Conservation (phyloP, 2,113 vertebrate species). For the Piprites chloris region DNA sequence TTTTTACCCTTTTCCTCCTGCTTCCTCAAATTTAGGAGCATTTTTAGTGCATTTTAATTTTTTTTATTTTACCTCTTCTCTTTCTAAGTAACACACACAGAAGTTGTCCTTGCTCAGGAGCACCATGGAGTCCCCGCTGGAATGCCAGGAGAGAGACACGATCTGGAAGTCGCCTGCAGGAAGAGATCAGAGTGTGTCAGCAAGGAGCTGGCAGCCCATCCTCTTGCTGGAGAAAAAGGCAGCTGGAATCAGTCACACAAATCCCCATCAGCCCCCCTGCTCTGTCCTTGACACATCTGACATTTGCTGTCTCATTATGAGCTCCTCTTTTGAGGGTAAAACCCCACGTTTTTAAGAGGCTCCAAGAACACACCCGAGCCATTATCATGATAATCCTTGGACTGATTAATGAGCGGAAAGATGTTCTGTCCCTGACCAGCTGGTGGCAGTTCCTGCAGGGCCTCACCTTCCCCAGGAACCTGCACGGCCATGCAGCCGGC, state of each 20-base stretch:
- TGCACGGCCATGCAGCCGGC: slow-evolving; percentile 85
- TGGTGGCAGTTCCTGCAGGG: neutral
- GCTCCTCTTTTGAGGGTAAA: neutral
- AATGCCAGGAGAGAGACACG: slow-evolving; percentile 83
- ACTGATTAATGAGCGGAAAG: fast-evolving
- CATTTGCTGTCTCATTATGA: neutral
- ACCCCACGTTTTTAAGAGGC: neutral
- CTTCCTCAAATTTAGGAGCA: neutral
- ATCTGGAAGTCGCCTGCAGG: slow-evolving; percentile 85
- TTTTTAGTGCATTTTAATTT: neutral
- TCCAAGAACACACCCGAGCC: neutral
- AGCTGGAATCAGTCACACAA: neutral
- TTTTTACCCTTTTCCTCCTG: neutral
- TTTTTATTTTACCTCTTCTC: slow-evolving; percentile 53
- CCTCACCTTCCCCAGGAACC: slow-evolving; percentile 86
- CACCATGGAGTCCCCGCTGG: slow-evolving; percentile 78
- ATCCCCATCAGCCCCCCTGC: neutral
- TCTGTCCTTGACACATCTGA: neutral
- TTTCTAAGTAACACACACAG: slow-evolving; percentile 90
- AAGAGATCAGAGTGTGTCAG: neutral
- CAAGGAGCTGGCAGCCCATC: neutral
- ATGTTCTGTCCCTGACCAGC: fast-evolving
- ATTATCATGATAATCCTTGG: fast-evolving
- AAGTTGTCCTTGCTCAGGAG: slow-evolving; percentile 89
- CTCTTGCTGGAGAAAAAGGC: neutral